Evolutionary conservation across 2,888 invertebrate genomes (phyloP).

Genomic region (Cryptophagus acutangulus): DNA sequence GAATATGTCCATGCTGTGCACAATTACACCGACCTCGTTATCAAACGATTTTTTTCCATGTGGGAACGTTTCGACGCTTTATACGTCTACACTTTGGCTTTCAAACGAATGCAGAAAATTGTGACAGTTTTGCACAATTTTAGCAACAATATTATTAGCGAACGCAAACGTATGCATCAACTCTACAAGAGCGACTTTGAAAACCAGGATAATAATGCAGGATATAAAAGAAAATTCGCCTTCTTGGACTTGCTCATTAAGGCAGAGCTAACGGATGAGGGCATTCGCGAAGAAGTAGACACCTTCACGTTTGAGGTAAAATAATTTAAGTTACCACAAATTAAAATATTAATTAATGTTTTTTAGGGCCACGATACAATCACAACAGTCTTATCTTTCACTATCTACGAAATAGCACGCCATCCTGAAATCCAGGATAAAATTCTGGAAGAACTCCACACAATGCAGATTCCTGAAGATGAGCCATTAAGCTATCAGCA

Average conservation of each 20-base stretch:
- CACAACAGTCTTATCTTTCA: slow-evolving; percentile 25
- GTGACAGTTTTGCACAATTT: neutral
- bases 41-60: too few relatives aligned
- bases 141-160: neutral
- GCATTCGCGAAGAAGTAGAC: slow-evolving; percentile 59
- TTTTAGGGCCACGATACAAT: slow-evolving; percentile 36
- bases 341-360: neutral
- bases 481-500: slow-evolving; percentile 34
- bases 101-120: too few relatives aligned
- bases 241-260: slow-evolving; percentile 35
- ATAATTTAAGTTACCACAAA: slow-evolving; percentile 4
- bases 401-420: slow-evolving; percentile 28
- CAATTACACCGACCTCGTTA: too few relatives aligned
- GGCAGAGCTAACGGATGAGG: slow-evolving; percentile 36
- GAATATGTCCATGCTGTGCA: too few relatives aligned
- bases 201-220: slow-evolving; percentile 30
- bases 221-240: slow-evolving; percentile 45
- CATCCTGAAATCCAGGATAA: slow-evolving; percentile 28
- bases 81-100: too few relatives aligned
- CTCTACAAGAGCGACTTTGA: slow-evolving; percentile 20
- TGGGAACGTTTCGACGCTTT: too few relatives aligned
- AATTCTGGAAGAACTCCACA: slow-evolving; percentile 26
- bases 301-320: slow-evolving; percentile 53
- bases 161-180: too few relatives aligned
- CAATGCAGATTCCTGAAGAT: slow-evolving; percentile 27